A percentile compares a stretch with the other conserved stretches of the same genome.
phyloP scores from a whole-genome alignment of 2,113 vertebrate genomes.

The Pelodiscus sinensis region DNA sequence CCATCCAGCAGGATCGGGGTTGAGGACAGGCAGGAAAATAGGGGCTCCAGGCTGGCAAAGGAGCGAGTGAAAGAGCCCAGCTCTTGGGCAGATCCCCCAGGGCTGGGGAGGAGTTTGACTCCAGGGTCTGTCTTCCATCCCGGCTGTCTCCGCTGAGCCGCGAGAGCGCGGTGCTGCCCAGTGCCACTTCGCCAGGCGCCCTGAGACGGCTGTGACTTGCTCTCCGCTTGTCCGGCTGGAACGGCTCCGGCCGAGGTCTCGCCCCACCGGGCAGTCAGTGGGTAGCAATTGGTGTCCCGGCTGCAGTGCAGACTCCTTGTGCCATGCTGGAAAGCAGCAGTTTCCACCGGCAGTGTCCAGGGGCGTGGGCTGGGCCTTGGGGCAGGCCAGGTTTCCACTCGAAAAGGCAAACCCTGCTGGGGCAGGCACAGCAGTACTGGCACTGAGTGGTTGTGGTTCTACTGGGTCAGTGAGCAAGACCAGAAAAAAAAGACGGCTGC shows the following conservation, averaged over 20 bases:
- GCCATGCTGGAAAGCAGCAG: neutral
- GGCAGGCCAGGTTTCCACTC: neutral
- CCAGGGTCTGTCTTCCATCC: neutral
- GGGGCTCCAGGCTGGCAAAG: neutral
- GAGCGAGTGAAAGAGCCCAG: neutral
- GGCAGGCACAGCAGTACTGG: too few relatives aligned
- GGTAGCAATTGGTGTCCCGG: neutral
- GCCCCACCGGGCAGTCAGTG: neutral
- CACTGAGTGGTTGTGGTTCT: too few relatives aligned
- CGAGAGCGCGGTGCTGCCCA: neutral
- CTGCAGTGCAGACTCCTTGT: rapidly evolving
- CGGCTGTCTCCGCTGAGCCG: neutral
- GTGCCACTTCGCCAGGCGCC: rapidly evolving
- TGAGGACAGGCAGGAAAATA: rapidly evolving
- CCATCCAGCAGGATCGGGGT: neutral
- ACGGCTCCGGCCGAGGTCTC: rapidly evolving
- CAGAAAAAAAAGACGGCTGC: too few relatives aligned
- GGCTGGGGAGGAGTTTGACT: rapidly evolving
- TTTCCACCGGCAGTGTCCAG: neutral
- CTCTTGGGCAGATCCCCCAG: too few relatives aligned
- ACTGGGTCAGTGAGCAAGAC: neutral
- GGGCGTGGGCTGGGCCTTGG: neutral
- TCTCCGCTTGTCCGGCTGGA: neutral
- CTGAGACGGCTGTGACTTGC: rapidly evolving
- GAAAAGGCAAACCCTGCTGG: neutral